A percentile compares a stretch with the other conserved stretches of the same genome.
These are phyloP conservation scores for Andrena fulva DNA, from an alignment of 2,888 invertebrate genomes.

Conservation along the genomic window DNA sequence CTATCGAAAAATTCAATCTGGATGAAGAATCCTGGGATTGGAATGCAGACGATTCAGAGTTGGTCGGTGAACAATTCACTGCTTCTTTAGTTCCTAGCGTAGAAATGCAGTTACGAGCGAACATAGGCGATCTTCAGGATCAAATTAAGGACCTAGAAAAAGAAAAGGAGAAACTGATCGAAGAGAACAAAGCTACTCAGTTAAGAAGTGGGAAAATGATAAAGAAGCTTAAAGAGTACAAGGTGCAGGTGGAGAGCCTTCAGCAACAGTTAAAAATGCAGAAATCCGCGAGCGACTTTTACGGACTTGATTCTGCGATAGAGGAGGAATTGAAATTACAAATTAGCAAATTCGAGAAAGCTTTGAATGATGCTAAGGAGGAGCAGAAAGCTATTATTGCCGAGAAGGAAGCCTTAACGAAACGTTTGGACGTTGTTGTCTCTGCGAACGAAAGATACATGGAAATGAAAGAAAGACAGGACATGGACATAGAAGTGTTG, in stretches of 20 bases:
- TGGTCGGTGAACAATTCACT: constrained; percentile 83
- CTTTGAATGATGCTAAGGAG: constrained; percentile 87
- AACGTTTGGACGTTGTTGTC: constrained; percentile 90
- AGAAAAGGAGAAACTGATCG: constrained; percentile 57
- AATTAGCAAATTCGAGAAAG: constrained; percentile 88
- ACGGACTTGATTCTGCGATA: constrained; percentile 91
- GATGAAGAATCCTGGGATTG: constrained; percentile 87
- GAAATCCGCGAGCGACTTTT: constrained; percentile 85
- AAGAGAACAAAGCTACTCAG: constrained; percentile 64
- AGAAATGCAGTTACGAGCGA: constrained; percentile 80
- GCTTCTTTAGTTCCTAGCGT: constrained; percentile 67
- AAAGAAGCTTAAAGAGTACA: constrained; percentile 94
- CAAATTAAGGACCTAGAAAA: constrained; percentile 85
- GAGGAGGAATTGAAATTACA: constrained; percentile 92
- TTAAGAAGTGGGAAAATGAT: constrained; percentile 92
- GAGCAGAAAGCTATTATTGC: constrained; percentile 87
- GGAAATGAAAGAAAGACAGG: constrained; percentile 93
- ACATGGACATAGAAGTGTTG: constrained; percentile 90
- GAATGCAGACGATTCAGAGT: constrained; percentile 86
- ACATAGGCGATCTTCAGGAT: constrained; percentile 87
- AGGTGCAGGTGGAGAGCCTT: constrained; percentile 88
- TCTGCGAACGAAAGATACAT: constrained; percentile 91
- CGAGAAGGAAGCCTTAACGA: constrained; percentile 90
- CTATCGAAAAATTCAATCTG: constrained; percentile 79
- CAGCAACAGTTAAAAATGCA: constrained; percentile 86